Evolutionary conservation across 2,888 invertebrate species (phyloP), one percentile per base, ranked within the genome.

Genomic region (Troides aeacus): DNA sequence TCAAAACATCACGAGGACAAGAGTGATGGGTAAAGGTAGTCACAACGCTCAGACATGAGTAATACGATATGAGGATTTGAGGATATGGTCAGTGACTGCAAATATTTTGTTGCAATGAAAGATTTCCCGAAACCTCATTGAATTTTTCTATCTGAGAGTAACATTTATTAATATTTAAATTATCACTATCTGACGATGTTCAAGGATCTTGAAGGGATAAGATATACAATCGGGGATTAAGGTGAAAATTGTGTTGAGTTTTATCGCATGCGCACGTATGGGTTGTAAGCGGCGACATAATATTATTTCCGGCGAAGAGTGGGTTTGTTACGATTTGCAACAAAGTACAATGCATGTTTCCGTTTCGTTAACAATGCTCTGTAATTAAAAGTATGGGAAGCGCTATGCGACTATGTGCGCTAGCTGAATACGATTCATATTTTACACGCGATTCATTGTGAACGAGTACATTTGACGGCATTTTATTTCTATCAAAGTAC

Each of bases 261-360:
- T 39, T 62, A 50, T 64, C 15, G 10, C n/a, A 30, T 53, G 24
- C 50, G 17, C 50, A 12, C 50, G 24, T 58, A 50, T 39, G 21
- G 59, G 46, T 68, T 23, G 36, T 64, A 53, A 68, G 59, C 58
- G 36, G 30, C 46, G 62, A 50, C 39, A 64, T 68, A 68, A 64
- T 68, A 68, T 67, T 67, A 67, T 68, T 68, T 68, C 68, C 63
- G 68, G 59, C 68, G 68, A 50, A 39, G 59, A 58, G 57, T 46
- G 58, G 46, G 62, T 60, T 50, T 69, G 64, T 69, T 64, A 23
- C 69, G 64, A 64, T 64, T 64, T 39, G 69, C 64, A 17, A 23
- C 69, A 56, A 69, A 56, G 69, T 64, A 69, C 69, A 69, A 69
- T 69, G 69, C 69, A 24, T 69, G 69, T 69, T 69, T 69, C 61